Evolutionary conservation across 1,140 invertebrate species (phyloP).

Genomic region (Megalopta genalis): DNA sequence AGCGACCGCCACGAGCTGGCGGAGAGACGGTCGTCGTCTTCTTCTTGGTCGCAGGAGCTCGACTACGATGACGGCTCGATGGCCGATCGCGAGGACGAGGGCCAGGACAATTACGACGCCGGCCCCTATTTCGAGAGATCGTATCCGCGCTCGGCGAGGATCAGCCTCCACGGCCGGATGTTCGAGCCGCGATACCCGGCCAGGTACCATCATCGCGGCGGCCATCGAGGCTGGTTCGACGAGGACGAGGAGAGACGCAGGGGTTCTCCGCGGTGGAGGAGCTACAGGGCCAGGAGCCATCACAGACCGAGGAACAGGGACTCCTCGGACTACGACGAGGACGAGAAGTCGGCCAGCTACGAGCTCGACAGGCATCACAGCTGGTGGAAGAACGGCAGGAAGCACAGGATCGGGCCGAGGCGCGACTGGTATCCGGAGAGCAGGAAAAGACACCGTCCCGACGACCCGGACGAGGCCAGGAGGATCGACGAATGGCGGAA

Average conservation of each 20-base stretch:
- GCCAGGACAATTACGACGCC: conserved; percentile 44
- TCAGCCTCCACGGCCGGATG: conserved; percentile 14
- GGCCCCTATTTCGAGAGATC: conserved; percentile 41
- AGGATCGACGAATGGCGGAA: conserved; percentile 21
- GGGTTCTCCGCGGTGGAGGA: conserved; percentile 9
- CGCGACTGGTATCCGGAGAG: conserved; percentile 23
- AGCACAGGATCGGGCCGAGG: conserved; percentile 3
- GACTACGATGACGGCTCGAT: conserved; percentile 46
- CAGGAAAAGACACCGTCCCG: conserved; percentile 6
- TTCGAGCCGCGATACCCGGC: conserved; percentile 36
- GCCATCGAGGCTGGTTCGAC: conserved; percentile 37
- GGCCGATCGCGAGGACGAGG: conserved; percentile 23
- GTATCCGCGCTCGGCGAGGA: conserved; percentile 24
- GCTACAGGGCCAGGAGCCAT: conserved; percentile 8
- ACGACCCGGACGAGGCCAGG: conserved; percentile 6
- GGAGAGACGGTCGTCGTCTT: not conserved
- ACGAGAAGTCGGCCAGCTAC: conserved; percentile 18
- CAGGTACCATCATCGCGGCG: conserved; percentile 15
- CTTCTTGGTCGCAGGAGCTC: conserved; percentile 43
- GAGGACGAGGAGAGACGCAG: conserved; percentile 32
- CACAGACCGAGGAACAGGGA: conserved; percentile 39
- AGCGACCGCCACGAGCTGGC: too few relatives aligned
- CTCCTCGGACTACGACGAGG: conserved; percentile 36
- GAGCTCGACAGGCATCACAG: not conserved
- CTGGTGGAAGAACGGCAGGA: conserved; percentile 34